Percentiles rank a stretch among this genome's conserved stretches.
Conservation (phyloP, 2,888 invertebrate species). For the Drosophila peninsularis region DNA sequence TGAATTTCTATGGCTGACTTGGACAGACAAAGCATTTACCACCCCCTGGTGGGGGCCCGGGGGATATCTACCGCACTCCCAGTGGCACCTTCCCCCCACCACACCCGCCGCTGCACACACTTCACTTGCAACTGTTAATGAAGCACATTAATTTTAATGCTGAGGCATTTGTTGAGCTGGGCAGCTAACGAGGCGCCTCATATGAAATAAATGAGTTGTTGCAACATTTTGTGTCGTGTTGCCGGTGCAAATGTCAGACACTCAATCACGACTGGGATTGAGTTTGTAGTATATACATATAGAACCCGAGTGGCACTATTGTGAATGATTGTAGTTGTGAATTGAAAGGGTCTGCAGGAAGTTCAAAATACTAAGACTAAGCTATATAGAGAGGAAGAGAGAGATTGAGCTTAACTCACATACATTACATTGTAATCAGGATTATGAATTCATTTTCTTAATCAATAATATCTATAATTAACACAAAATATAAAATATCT, state of each 20-base stretch:
- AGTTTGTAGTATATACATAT: not conserved
- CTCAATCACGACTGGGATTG: conserved; percentile 57
- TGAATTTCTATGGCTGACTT: conserved; percentile 2
- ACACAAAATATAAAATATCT: too few species aligned
- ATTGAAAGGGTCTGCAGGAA: too few species aligned
- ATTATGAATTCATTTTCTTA: too few species aligned
- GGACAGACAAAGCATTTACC: not conserved
- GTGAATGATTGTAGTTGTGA: not conserved
- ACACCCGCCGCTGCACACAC: not conserved
- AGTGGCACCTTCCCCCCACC: not conserved
- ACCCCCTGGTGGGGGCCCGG: not conserved
- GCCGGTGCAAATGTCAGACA: conserved; percentile 59
- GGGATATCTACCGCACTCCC: not conserved
- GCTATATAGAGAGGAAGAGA: too few species aligned
- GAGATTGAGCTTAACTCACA: too few species aligned
- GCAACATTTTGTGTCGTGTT: conserved; percentile 45
- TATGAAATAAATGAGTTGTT: conserved; percentile 62
- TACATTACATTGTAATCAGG: too few species aligned
- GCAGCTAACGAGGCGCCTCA: conserved; percentile 31
- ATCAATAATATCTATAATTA: too few species aligned
- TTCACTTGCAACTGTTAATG: conserved; percentile 53
- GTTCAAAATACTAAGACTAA: too few species aligned
- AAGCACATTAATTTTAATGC: conserved; percentile 71
- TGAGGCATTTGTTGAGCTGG: conserved; percentile 35
- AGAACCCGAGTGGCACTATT: not conserved